Evolutionary conservation across 2,113 vertebrate species (phyloP).

Genomic region (Trichechus manatus): DNA sequence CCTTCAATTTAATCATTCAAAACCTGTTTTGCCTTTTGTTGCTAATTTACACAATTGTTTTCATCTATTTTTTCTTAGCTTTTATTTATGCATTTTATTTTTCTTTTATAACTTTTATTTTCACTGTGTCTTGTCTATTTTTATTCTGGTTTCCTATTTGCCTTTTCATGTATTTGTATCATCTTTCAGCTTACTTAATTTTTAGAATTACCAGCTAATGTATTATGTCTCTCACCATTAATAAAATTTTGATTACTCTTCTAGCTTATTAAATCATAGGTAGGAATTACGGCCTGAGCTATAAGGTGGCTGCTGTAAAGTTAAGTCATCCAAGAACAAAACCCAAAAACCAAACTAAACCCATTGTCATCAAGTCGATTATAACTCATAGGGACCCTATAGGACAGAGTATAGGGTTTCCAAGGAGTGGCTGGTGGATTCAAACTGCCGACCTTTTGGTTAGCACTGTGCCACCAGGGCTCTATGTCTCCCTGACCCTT

Average conservation of each 20-base stretch:
- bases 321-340: not conserved
- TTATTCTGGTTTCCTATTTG: not conserved
- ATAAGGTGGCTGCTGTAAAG: not conserved
- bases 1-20: not conserved
- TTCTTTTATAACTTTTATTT: slow-evolving; percentile 26
- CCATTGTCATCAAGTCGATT: too few species aligned
- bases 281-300: not conserved
- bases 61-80: not conserved
- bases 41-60: not conserved
- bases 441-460: too few species aligned
- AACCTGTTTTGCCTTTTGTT: slow-evolving; percentile 9
- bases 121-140: not conserved
- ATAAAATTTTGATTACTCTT: not conserved
- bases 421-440: too few species aligned
- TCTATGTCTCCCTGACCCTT: not conserved
- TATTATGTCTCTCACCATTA: not conserved
- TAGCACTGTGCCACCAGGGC: too few species aligned
- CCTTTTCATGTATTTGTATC: not conserved
- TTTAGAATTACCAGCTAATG: not conserved
- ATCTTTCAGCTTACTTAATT: not conserved
- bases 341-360: too few species aligned
- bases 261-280: not conserved
- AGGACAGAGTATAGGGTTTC: too few species aligned
- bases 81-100: not conserved
- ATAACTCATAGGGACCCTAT: too few species aligned